Conservation (phyloP, 2,113 vertebrate species). For the Pogona vitticeps region DNA sequence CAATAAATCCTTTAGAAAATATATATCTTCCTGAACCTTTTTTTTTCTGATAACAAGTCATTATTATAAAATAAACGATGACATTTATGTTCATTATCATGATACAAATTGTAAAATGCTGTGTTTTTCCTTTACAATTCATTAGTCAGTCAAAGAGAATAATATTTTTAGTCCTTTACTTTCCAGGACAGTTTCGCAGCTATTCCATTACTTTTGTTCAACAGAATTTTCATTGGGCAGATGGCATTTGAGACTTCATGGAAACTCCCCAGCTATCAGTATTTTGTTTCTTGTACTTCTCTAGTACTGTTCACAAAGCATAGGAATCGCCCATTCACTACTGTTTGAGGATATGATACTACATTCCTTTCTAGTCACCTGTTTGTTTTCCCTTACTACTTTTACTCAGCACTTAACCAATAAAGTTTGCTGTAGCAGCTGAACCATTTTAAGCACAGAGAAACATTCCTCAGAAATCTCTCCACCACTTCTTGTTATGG, state of each 20-base stretch:
- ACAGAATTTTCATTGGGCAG: slow-evolving; percentile 51
- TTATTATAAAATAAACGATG: slow-evolving; percentile 52
- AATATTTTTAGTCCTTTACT: slow-evolving; percentile 58
- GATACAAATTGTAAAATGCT: slow-evolving; percentile 56
- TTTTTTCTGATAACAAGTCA: slow-evolving; percentile 63
- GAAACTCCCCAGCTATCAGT: slow-evolving; percentile 11
- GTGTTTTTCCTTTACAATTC: slow-evolving; percentile 53
- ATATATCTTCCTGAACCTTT: slow-evolving; percentile 54
- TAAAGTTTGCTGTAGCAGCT: background rate
- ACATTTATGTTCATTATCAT: slow-evolving; percentile 32
- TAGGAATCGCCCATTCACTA: background rate
- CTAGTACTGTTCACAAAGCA: slow-evolving; percentile 25
- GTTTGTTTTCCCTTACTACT: slow-evolving; percentile 12
- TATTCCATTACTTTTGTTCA: slow-evolving; percentile 46
- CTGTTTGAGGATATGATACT: accelerated
- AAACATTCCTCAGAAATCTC: slow-evolving; percentile 12
- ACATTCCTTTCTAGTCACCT: slow-evolving; percentile 10
- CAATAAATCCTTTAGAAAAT: slow-evolving; percentile 65
- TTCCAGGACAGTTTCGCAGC: slow-evolving; percentile 56
- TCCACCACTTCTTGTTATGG: background rate
- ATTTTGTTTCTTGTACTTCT: slow-evolving; percentile 12
- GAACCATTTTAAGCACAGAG: background rate
- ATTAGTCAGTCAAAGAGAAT: background rate
- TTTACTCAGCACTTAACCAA: background rate
- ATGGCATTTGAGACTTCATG: slow-evolving; percentile 39